Conservation (phyloP, 2,888 invertebrate species). For the Neoaliturus tenellus region DNA sequence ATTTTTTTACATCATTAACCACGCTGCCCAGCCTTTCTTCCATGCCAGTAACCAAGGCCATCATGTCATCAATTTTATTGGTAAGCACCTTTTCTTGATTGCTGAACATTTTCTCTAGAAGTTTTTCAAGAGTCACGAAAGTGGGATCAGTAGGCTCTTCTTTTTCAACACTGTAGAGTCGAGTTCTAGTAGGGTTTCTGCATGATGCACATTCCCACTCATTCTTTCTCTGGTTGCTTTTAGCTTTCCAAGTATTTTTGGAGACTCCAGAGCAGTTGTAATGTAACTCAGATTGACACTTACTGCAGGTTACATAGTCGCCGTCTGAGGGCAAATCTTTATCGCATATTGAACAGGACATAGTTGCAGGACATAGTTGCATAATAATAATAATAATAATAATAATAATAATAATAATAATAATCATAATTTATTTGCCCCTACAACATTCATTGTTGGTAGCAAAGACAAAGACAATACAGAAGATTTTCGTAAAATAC, state of each 20-base stretch:
- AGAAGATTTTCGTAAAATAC: no score
- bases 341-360: no score
- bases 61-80: background rate
- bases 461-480: no score
- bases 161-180: background rate
- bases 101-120: background rate
- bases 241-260: background rate
- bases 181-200: background rate
- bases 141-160: background rate
- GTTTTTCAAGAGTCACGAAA: background rate
- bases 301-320: background rate
- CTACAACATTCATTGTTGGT: no score
- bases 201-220: background rate
- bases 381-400: no score
- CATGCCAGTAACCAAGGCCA: background rate
- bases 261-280: background rate
- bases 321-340: no score
- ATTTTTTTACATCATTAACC: background rate
- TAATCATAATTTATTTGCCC: no score
- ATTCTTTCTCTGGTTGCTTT: background rate
- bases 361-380: no score
- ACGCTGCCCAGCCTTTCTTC: background rate
- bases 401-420: no score
- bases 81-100: background rate
- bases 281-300: background rate